Evolutionary conservation across 2,888 invertebrate genomes (phyloP), one percentile per base, ranked within the genome.

Genomic region (Aethes cnicana): DNA sequence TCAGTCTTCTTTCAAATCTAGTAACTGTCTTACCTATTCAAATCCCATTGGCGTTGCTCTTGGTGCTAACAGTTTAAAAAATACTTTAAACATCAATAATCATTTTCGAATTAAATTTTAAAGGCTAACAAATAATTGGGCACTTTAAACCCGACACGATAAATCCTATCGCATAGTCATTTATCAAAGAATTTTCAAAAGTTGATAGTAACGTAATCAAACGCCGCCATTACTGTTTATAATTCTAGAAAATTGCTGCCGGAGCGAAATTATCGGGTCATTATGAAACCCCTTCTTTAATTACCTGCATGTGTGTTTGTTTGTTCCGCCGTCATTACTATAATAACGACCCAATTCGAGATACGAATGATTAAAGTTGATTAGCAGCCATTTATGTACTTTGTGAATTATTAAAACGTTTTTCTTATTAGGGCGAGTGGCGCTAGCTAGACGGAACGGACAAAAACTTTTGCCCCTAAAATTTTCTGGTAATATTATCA

Each of bases 201-300:
- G 30, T 44, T 25, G 50, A 50, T 44, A 44, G 43, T 46, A 33
- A 52, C 52, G 52, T 46, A 52, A 52, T 46, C 52, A 52, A 52
- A 39, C 46, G 11, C 44, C 44, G 20, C 9, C 37, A 52, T 52
- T 52, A 52, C 39, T 52, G 44, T n/a, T 52, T 46, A 52, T 52
- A 52, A 52, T 52, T 52, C 52, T 52, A 52, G 44, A 52, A 52
- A 52, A 52, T 52, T 52, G 52, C 44, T 39, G 46, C 17, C 20
- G 52, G 52, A 26, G 44, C 46, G 32, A 52, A 52, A 52, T 52
- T 52, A 52, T 52, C 52, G 46, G 32, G 23, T 46, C 37, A 53
- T 53, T 53, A 53, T 42, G 26, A 47, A 53, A 47, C 53, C 53
- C 53, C 42, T 48, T 53, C 47, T 42, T 53, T 53, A 53, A 53